phyloP scores from a whole-genome alignment of 92 coral and sea anemone genomes.

The Umimayanthus kanabou region DNA sequence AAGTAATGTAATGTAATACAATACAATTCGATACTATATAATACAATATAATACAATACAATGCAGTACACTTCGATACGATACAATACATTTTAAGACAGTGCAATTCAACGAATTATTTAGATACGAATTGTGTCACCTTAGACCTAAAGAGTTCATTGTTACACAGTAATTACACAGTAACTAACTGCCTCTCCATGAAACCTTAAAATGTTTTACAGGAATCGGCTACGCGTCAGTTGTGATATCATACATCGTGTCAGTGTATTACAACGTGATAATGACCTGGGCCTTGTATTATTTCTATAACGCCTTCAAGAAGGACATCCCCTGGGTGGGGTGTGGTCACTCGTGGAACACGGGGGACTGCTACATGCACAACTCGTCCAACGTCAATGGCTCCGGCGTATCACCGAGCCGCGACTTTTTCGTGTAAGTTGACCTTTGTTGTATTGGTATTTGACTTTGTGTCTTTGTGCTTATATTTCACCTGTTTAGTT shows the following conservation, averaged over 20 bases:
- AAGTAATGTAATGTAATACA: too few species aligned
- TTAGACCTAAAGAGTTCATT: too few species aligned
- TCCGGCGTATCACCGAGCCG: constrained; percentile 76
- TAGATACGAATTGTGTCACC: too few species aligned
- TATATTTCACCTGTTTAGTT: too few species aligned
- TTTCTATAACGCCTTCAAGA: constrained; percentile 75
- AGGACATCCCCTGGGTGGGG: constrained; percentile 90
- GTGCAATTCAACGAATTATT: neutral
- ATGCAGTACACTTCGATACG: neutral
- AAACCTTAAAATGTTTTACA: constrained; percentile 2
- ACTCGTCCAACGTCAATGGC: constrained; percentile 64
- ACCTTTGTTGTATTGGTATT: neutral
- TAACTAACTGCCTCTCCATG: too few species aligned
- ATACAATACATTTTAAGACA: neutral
- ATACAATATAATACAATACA: neutral
- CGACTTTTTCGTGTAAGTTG: constrained; percentile 81
- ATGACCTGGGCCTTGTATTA: constrained; percentile 88
- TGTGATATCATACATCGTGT: constrained; percentile 83
- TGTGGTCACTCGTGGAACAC: constrained; percentile 89
- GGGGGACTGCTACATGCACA: constrained; percentile 60
- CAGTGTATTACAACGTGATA: constrained; percentile 91
- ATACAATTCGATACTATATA: too few species aligned
- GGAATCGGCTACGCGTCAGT: constrained; percentile 88
- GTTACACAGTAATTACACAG: too few species aligned
- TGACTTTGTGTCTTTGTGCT: neutral